Percentiles rank a stretch among this genome's conserved stretches.
phyloP scores from a whole-genome alignment of 1,140 invertebrate genomes.

The Aphis craccivora region DNA sequence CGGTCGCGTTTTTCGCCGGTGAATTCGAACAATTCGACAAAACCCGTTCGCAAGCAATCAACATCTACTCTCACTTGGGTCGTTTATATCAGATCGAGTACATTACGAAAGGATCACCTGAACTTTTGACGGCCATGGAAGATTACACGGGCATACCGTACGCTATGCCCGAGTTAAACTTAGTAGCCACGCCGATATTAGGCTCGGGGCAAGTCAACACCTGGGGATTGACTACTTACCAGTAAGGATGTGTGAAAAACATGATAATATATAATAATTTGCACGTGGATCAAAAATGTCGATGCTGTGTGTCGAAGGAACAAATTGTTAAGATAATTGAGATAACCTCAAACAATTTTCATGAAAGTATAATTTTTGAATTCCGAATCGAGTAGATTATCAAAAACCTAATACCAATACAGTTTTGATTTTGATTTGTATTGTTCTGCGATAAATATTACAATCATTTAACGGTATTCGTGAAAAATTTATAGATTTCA shows the following conservation, averaged over 20 bases:
- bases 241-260: constrained; percentile 62
- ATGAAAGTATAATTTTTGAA: neutral
- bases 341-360: neutral
- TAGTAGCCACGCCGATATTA: constrained; percentile 94
- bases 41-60: too few species aligned
- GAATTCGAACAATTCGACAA: constrained; percentile 66
- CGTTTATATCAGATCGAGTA: constrained; percentile 62
- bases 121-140: constrained; percentile 62
- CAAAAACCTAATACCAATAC: neutral
- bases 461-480: neutral
- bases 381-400: neutral
- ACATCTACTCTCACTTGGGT: constrained; percentile 12
- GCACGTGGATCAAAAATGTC: neutral
- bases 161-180: constrained; percentile 70
- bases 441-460: neutral
- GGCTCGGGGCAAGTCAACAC: constrained; percentile 94
- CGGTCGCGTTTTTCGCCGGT: constrained; percentile 75
- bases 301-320: neutral
- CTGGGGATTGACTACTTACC: constrained; percentile 85
- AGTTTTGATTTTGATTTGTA: neutral
- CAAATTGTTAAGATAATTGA: neutral
- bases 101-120: constrained; percentile 65
- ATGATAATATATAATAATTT: neutral
- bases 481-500: neutral
- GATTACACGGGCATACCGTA: constrained; percentile 59